Base-by-base conservation (phyloP, 2,797 vertebrate species). In the Schizothorax lantsangensis region DNA sequence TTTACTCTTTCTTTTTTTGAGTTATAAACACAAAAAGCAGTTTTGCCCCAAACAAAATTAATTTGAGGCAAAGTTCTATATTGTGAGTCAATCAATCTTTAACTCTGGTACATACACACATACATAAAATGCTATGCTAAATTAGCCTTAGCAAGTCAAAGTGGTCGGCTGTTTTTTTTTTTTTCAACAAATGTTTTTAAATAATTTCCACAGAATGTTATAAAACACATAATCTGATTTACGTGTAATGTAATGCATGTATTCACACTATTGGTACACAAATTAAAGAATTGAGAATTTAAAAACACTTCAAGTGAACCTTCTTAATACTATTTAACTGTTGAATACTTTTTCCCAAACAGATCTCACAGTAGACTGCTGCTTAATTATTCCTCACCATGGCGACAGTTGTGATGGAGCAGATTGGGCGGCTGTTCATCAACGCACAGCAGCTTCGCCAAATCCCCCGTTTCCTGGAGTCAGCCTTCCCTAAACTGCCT, bases 381-480 rank as follows among this genome's bases (percentile, higher is more conserved):
- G 33, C 57, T 81, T 86, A 36, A 71, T 80, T 82, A 30, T 26
- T 62, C 12, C 72, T 94, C 90, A 91, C 92, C 95, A 98, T 99
- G 98, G 97, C 97, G 84, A 96, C 96, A 0, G 95, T 94, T 4
- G 91, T 96, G 92, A 95, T 96, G 15, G 96, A 97, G 93, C 97
- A 96, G 95, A 97, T 98, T 0, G 96, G 96, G 87, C 96, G 94
- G 81, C 95, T 98, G 87, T 96, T 97, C 83, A 92, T 96, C 89
- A 95, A 94, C 0, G 91, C 93, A 19, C 92, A 94, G 91, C 97
- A 97, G 93, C 92, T 95, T 77, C 93, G 94, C 71, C 96, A 95
- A 93, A 94, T 97, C 91, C 95, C 96, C 2, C 95, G 93, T 92
- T 94, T 97, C 90, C 95, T 96, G 75, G 95, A 94, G 90, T 94